Evolutionary conservation across 2,888 invertebrate species (phyloP).

Genomic region (Ferdinandea cuprea): DNA sequence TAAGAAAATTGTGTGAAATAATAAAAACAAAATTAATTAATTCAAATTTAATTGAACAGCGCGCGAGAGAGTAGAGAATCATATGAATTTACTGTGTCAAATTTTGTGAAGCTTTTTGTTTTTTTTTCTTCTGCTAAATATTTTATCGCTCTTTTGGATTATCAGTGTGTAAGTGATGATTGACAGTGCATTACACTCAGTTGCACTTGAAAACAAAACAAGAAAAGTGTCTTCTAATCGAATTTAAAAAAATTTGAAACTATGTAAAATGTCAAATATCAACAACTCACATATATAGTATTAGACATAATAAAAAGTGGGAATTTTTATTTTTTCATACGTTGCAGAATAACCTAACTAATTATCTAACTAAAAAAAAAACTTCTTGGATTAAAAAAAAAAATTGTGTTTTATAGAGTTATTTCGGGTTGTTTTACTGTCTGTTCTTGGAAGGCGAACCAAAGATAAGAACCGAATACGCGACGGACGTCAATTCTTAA

Average conservation of each 20-base stretch:
- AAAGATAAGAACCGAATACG: conserved; percentile 48
- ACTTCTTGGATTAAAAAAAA: conserved; percentile 33
- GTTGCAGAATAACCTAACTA: conserved; percentile 18
- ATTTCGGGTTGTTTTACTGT: conserved; percentile 19
- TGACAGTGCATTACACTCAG: conserved; percentile 65
- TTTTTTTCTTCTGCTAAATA: conserved; percentile 3
- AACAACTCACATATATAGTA: background rate
- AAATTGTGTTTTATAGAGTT: background rate
- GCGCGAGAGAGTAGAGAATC: conserved; percentile 25
- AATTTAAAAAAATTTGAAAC: conserved; percentile 9
- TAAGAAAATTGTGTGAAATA: conserved; percentile 55
- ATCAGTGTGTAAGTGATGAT: conserved; percentile 47
- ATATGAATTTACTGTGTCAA: conserved; percentile 64
- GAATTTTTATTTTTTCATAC: background rate
- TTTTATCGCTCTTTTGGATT: conserved; percentile 32
- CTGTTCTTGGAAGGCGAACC: conserved; percentile 32
- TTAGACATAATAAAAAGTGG: background rate
- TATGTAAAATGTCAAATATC: background rate
- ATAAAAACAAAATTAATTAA: conserved; percentile 62
- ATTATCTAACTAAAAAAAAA: background rate
- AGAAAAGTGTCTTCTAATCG: conserved; percentile 49
- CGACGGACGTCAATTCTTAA: conserved; percentile 43
- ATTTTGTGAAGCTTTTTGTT: conserved; percentile 29
- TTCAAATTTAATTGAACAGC: conserved; percentile 61
- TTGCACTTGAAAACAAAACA: conserved; percentile 67